These are phyloP conservation scores for Minunthozetes semirufus DNA, from an alignment of 2,888 invertebrate species.

Conservation along the genomic window DNA sequence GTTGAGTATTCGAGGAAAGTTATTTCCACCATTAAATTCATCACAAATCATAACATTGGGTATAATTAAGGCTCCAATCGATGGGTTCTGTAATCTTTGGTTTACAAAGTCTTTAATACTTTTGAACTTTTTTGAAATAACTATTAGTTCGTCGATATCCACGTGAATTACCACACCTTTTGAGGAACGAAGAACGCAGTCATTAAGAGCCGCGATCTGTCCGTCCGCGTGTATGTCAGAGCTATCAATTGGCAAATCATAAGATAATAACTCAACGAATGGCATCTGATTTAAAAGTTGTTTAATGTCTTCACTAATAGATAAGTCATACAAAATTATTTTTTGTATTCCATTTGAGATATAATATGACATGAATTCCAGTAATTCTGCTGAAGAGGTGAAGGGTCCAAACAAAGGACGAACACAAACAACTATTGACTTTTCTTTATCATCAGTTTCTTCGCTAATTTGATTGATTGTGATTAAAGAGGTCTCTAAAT, in stretches of 20 bases:
- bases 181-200: not conserved
- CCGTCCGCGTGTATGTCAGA: constrained; percentile 9
- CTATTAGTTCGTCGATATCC: constrained; percentile 10
- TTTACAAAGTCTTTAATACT: not conserved
- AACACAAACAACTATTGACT: constrained; percentile 12
- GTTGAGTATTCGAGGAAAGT: constrained; percentile 6
- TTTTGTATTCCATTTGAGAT: not conserved
- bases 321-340: constrained; percentile 15
- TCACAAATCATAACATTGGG: constrained; percentile 7
- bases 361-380: constrained; percentile 20
- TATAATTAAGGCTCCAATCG: not conserved
- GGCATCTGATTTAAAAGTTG: not conserved
- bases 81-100: not conserved
- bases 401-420: constrained; percentile 8
- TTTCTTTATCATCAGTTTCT: not conserved
- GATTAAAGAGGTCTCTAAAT: not conserved
- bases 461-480: not conserved
- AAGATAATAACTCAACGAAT: constrained; percentile 10
- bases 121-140: not conserved
- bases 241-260: constrained; percentile 17
- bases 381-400: not conserved
- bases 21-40: not conserved
- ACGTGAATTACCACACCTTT: not conserved
- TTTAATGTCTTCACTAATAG: not conserved
- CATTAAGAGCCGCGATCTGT: constrained; percentile 18